Evolutionary conservation across 2,113 vertebrate genomes (phyloP).

Genomic region (Ranitomeya variabilis): DNA sequence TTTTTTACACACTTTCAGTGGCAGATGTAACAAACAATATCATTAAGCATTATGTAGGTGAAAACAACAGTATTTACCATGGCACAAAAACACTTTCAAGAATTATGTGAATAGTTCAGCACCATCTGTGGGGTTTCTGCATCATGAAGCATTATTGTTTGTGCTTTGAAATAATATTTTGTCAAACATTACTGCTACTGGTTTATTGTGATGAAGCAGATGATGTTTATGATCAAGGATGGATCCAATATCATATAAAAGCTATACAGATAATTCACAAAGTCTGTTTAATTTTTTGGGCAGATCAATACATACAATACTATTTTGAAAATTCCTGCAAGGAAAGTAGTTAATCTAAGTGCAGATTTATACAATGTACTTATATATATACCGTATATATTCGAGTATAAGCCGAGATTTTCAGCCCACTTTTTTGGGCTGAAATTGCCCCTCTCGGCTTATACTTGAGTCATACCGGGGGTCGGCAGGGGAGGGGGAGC

Average conservation of each 20-base stretch:
- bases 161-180: constrained; percentile 43
- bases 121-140: constrained; percentile 50
- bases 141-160: constrained; percentile 41
- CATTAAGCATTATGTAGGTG: constrained; percentile 42
- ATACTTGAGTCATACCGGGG: too few species aligned
- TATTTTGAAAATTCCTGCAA: not conserved
- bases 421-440: too few species aligned
- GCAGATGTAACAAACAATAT: constrained; percentile 52
- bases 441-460: too few species aligned
- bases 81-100: constrained; percentile 15
- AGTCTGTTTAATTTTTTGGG: not conserved
- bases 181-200: constrained; percentile 3
- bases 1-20: constrained; percentile 22
- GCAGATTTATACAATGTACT: not conserved
- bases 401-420: too few species aligned
- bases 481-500: too few species aligned
- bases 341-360: not conserved
- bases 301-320: not conserved
- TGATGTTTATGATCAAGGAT: constrained; percentile 18
- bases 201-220: not conserved
- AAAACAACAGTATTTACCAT: constrained; percentile 39
- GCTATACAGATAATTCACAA: not conserved
- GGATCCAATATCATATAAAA: not conserved
- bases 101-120: constrained; percentile 30
- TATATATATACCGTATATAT: too few species aligned